Evolutionary conservation across 2,888 invertebrate species (phyloP).

Genomic region (Andrena bicolor): DNA sequence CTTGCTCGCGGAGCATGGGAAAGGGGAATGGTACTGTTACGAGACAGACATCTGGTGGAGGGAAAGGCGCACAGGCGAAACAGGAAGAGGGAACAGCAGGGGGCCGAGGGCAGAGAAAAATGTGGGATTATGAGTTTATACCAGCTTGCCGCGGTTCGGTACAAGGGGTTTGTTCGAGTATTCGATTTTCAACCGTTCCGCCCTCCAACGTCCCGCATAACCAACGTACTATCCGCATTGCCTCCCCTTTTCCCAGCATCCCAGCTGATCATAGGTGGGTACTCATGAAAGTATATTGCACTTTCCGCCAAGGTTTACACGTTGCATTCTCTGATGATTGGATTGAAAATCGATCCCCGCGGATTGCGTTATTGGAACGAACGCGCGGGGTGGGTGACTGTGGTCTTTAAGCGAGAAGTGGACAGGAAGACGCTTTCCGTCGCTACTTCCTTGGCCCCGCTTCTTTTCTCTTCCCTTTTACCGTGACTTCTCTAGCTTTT

Average conservation of each 20-base stretch:
- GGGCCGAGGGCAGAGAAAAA: constrained; percentile 52
- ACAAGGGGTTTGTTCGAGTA: constrained; percentile 71
- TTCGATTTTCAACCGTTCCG: constrained; percentile 74
- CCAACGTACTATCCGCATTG: constrained; percentile 62
- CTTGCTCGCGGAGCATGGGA: neutral
- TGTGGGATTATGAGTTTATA: constrained; percentile 75
- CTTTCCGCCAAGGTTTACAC: constrained; percentile 78
- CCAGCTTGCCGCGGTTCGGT: constrained; percentile 65
- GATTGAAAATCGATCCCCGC: constrained; percentile 82
- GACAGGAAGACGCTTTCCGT: constrained; percentile 59
- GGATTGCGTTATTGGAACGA: constrained; percentile 74
- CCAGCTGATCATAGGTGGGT: constrained; percentile 62
- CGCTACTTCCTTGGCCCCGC: constrained; percentile 21
- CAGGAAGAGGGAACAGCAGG: neutral
- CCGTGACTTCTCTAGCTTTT: constrained; percentile 14
- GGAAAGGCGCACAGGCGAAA: neutral
- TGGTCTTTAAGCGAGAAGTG: constrained; percentile 34
- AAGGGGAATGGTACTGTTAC: neutral
- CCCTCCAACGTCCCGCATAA: constrained; percentile 47
- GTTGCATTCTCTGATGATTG: constrained; percentile 82
- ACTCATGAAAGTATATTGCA: constrained; percentile 82
- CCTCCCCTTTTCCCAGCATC: constrained; percentile 47
- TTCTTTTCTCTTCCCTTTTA: constrained; percentile 38
- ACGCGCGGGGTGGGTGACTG: constrained; percentile 46
- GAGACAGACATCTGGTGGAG: neutral